A percentile compares a stretch with the other conserved stretches of the same genome.
phyloP scores from a whole-genome alignment of 2,888 invertebrate genomes.

The Gandaritis pyraliata region DNA sequence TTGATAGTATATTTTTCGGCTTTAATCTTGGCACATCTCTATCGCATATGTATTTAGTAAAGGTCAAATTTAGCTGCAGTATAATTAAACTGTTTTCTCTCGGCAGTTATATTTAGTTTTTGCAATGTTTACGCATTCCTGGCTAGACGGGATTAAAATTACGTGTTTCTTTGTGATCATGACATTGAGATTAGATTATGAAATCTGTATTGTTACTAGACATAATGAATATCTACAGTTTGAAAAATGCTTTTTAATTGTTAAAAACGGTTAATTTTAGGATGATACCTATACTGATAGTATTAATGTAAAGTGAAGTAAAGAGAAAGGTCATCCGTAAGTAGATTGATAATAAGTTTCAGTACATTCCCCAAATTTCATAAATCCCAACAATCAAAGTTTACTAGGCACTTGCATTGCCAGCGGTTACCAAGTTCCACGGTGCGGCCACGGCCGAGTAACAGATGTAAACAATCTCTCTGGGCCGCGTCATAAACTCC shows the following conservation, averaged over 20 bases:
- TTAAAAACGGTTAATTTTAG: too few relatives aligned
- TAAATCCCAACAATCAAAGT: constrained; percentile 52
- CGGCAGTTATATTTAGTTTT: constrained; percentile 35
- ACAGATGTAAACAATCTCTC: constrained; percentile 84
- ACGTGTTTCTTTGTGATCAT: constrained; percentile 29
- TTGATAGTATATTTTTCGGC: too few relatives aligned
- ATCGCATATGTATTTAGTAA: constrained; percentile 22
- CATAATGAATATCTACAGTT: neutral
- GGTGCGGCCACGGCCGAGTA: constrained; percentile 73
- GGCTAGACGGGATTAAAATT: constrained; percentile 30
- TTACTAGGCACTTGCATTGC: constrained; percentile 61
- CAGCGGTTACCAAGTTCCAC: constrained; percentile 79
- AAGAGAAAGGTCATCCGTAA: too few relatives aligned
- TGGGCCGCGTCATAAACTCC: constrained; percentile 78
- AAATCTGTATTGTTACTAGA: too few relatives aligned
- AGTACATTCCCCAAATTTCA: constrained; percentile 25
- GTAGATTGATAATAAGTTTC: constrained; percentile 1
- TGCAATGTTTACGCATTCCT: constrained; percentile 40
- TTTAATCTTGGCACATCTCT: constrained; percentile 13
- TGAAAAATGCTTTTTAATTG: too few relatives aligned
- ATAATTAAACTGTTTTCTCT: constrained; percentile 38
- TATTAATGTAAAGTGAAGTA: too few relatives aligned
- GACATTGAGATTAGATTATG: constrained; percentile 27
- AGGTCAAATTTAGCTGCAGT: constrained; percentile 35
- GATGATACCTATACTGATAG: too few relatives aligned